These are phyloP conservation scores for Heliconius aoede DNA, from an alignment of 2,888 invertebrate genomes.

Conservation along the genomic window DNA sequence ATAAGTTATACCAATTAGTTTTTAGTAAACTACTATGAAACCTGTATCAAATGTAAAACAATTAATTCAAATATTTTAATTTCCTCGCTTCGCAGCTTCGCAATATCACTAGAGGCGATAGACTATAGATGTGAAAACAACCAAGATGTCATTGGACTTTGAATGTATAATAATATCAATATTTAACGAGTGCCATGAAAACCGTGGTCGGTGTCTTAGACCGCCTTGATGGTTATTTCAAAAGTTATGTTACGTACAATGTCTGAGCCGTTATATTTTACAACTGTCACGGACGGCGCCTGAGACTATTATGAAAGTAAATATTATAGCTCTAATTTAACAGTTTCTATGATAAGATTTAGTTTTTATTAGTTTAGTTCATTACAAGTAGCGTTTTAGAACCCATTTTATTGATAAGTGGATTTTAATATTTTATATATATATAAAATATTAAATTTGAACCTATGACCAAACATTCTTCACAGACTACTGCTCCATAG, in stretches of 20 bases:
- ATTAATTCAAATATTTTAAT: no score
- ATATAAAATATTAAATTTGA: no score
- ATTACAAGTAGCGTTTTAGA: not conserved
- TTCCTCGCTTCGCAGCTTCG: no score
- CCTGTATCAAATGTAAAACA: no score
- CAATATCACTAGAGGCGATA: no score
- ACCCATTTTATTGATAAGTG: not conserved
- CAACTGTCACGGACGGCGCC: conserved; percentile 27
- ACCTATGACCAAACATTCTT: not conserved
- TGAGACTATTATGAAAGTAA: conserved; percentile 23
- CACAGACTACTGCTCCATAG: not conserved
- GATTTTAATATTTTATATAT: not conserved
- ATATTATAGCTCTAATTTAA: conserved; percentile 11
- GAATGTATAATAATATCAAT: not conserved
- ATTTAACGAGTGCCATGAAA: conserved; percentile 8
- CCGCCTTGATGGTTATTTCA: conserved; percentile 5
- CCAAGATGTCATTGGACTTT: not conserved
- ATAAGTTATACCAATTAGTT: no score
- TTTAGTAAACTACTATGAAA: no score
- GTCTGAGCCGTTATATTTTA: conserved; percentile 27
- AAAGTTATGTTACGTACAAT: conserved; percentile 19
- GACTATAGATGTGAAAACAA: not conserved
- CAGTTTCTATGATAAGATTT: not conserved
- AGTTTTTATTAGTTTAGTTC: conserved; percentile 9
- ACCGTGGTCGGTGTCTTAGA: not conserved